These are phyloP conservation scores for Danaus plexippus DNA, from an alignment of 1,140 invertebrate genomes.

Conservation along the genomic window DNA sequence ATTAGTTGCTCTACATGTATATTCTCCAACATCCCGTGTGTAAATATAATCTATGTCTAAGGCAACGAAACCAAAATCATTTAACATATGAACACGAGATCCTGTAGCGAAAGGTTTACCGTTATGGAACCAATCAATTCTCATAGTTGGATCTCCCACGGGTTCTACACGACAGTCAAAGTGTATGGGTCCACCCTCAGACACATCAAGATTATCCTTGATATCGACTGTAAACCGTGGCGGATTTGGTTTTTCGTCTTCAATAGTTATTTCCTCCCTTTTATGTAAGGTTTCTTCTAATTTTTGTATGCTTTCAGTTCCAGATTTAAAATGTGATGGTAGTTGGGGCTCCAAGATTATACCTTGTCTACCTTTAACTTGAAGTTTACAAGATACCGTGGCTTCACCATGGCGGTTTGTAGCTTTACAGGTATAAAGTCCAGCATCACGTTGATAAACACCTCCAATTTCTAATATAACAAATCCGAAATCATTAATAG, in stretches of 20 bases:
- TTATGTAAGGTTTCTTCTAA: constrained; percentile 92
- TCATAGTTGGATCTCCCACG: constrained; percentile 87
- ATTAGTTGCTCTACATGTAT: constrained; percentile 90
- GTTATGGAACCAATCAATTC: constrained; percentile 96
- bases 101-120: constrained; percentile 90
- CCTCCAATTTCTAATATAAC: constrained; percentile 93
- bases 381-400: constrained; percentile 86
- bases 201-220: constrained; percentile 85
- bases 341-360: constrained; percentile 93
- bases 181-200: constrained; percentile 90
- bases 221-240: constrained; percentile 89
- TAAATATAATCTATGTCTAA: constrained; percentile 92
- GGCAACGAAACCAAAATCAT: constrained; percentile 96
- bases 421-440: constrained; percentile 92
- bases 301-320: constrained; percentile 91
- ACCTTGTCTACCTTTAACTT: constrained; percentile 87
- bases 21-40: constrained; percentile 88
- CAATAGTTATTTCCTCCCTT: constrained; percentile 83
- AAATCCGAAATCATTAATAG: constrained; percentile 94
- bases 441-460: constrained; percentile 89
- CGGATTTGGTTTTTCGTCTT: constrained; percentile 89
- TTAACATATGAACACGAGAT: constrained; percentile 90
- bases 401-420: constrained; percentile 93
- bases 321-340: constrained; percentile 86
- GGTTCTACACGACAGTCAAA: constrained; percentile 94